phyloP scores from a whole-genome alignment of 1,140 invertebrate species.

The Aphidius gifuensis region DNA sequence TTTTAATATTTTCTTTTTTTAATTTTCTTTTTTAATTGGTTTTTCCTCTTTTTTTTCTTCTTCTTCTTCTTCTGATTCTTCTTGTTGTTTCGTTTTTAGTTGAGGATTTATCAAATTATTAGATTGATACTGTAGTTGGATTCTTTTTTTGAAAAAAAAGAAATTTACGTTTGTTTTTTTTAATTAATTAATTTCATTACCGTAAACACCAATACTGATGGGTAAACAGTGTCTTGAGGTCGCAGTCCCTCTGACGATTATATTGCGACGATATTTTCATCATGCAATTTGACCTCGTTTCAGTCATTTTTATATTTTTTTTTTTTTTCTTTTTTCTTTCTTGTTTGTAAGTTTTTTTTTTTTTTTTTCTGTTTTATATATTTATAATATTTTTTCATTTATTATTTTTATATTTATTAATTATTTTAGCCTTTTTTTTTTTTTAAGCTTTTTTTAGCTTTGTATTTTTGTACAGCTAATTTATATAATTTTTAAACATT shows the following conservation, averaged over 20 bases:
- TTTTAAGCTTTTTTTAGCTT: background rate
- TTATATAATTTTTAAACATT: background rate
- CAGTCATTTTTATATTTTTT: background rate
- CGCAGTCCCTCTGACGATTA: no score
- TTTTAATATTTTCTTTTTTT: background rate
- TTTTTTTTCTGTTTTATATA: background rate
- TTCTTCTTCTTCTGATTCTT: no score
- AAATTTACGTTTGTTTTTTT: no score
- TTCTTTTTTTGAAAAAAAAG: no score
- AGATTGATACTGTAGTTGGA: no score
- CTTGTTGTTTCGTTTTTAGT: no score
- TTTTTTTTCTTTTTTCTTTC: background rate
- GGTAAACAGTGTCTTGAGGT: no score
- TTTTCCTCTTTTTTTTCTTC: no score
- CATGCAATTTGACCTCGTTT: background rate
- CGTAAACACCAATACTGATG: no score
- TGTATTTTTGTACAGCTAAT: background rate
- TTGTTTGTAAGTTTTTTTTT: background rate
- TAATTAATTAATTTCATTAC: no score
- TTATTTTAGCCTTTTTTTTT: background rate
- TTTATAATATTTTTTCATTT: conserved; percentile 1
- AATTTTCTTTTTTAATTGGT: background rate
- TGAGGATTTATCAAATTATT: no score
- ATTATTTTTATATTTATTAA: background rate
- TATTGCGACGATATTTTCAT: no score